Base-by-base conservation (phyloP, 2,113 vertebrate species). In the Gambusia holbrooki region DNA sequence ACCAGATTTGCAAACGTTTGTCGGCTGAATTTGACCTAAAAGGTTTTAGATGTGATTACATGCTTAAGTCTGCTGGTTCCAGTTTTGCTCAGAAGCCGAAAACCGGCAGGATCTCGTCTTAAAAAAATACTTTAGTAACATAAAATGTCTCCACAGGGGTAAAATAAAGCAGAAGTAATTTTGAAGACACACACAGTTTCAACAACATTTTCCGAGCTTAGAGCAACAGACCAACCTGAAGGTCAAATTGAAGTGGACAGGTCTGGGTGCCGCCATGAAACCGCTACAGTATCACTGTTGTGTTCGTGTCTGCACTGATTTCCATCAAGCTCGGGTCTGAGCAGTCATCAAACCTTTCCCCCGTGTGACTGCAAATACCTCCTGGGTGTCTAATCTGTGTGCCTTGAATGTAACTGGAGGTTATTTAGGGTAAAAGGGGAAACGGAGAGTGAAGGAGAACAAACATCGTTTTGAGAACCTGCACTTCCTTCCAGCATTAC, bases 401-500 rank as follows among this genome's bases (percentile, higher is more conserved):
- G n/a, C 29, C 22, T 22, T 27, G 33, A 54, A 66, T 62, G 42
- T 12, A 0, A 48, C 69, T 30, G 37, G 30, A 74, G 85, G 85
- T 81, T 73, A 77, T 67, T 66, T 64, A 30, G 70, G 88, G 87
- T 77, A 42, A 89, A 79, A 73, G 19, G 14, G 45, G 27, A 71
- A 68, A 32, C 28, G 71, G 63, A 85, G 73, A 40, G 84, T 74
- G 58, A 79, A 77, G 61, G 70, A 58, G 60, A 69, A 71, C 63
- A 74, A 80, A 76, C 51, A 73, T 74, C 12, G 70, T 64, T 79
- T 74, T 63, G 54, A 70, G 62, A 42, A 19, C 1, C 80, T 82
- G 27, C 66, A 37, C 80, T 33, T 68, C 70, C 84, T 84, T 83
- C 82, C 73, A 84, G 75, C 82, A 81, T 90, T 85, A 88, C 90